Evolutionary conservation across 2,113 vertebrate species (phyloP), one percentile per base, ranked within the genome.

Genomic region (Oncorhynchus gorbuscha): DNA sequence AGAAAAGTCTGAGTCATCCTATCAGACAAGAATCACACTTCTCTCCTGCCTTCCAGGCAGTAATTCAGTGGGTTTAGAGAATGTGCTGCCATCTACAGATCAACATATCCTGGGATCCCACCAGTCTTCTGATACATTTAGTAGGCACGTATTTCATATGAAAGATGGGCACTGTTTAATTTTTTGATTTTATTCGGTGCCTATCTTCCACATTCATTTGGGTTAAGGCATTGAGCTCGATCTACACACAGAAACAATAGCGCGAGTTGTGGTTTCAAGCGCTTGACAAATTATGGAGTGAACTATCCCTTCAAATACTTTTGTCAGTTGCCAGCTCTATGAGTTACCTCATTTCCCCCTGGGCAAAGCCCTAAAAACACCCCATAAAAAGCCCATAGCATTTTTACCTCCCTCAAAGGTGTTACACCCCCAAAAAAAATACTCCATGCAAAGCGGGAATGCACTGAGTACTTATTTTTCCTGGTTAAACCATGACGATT

Each of bases 1-100:
- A 79, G 76, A 81, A 77, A 87, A 81, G 58, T 76, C 69, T 79
- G 26, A 77, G 72, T 30, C 77, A 71, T 67, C 65, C 8, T 11
- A 74, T 28, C 51, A 55, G 51, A 55, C 13, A 45, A 64, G 20
- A 64, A 26, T 26, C 22, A 1, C 12, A 69, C 67, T 35, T 24
- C 75, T 45, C 51, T 35, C 30, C 67, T 70, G 45, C 74, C 49
- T 70, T 49, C 67, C 48, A 70, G 66, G 11, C 61, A 64, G 61
- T 64, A n/a, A n/a, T 64, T 64, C 22, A 64, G 20, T 64, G 61
- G 61, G 61, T 18, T 64, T 22, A 16, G 61, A 12, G 61, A 64
- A 64, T 64, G 61, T 64, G 61, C 61, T 16, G 24, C 61, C 20
- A 26, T 64, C n/a, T 7, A 18, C 61, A 22, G 51, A 14, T 55